These are phyloP conservation scores for Gymnodraco acuticeps DNA, from an alignment of 2,797 vertebrate genomes.

Conservation along the genomic window DNA sequence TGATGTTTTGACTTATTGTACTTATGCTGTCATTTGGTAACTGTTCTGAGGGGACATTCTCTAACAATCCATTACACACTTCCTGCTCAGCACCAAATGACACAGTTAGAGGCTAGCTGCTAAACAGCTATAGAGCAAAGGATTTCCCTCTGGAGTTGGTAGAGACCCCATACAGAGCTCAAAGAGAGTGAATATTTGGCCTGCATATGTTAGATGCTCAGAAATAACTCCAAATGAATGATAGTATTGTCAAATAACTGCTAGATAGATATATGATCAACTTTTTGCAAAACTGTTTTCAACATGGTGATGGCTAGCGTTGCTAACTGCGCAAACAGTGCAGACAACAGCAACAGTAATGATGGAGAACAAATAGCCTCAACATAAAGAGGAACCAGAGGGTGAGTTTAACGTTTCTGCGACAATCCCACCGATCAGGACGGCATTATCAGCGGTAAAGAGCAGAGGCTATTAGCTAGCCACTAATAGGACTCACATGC, in stretches of 20 bases:
- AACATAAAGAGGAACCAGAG: too few relatives aligned
- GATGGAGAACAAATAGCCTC: too few relatives aligned
- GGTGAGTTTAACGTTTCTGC: too few relatives aligned
- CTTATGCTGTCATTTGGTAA: background rate
- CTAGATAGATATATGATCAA: background rate
- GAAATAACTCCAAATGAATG: slow-evolving; percentile 1
- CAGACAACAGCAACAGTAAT: too few relatives aligned
- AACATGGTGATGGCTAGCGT: too few relatives aligned
- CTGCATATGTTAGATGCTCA: background rate
- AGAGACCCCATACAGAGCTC: background rate
- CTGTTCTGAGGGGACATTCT: background rate
- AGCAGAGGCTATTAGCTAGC: too few relatives aligned
- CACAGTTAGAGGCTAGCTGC: background rate
- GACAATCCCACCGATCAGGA: too few relatives aligned
- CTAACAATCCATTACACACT: background rate
- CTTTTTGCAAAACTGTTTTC: too few relatives aligned
- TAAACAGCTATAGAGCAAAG: background rate
- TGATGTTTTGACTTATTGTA: background rate
- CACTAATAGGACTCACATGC: too few relatives aligned
- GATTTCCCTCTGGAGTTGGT: background rate
- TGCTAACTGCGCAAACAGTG: too few relatives aligned
- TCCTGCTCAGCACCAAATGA: background rate
- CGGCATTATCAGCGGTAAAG: too few relatives aligned
- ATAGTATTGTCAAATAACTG: background rate
- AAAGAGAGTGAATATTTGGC: background rate